Evolutionary conservation across 2,888 invertebrate genomes (phyloP), one percentile per base, ranked within the genome.

Genomic region (Helicoverpa assulta): DNA sequence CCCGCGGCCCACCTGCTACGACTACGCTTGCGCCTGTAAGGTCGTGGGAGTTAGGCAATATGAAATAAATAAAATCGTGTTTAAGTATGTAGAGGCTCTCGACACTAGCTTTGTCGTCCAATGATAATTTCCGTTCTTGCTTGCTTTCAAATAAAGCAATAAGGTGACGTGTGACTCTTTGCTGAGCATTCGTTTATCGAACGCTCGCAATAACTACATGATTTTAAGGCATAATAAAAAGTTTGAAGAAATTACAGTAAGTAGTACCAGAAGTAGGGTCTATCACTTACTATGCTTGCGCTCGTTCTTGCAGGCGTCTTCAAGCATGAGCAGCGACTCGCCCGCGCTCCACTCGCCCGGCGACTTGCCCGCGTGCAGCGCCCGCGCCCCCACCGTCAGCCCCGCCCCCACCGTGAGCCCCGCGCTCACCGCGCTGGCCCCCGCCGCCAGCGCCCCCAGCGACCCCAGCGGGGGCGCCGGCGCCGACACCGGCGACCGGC

Each of bases 321-420:
- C 95, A 1, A 95, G 86, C 95, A 95, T 95, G 64, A 95, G 94
- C 70, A 95, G 90, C 58, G 94, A 92, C 83, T 95, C 95, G 21
- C 94, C 94, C 18, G 93, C 95, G 85, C 94, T 95, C 95, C 95
- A 95, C 86, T 94, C 95, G 74, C 94, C 94, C 2, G 93, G 92
- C 62, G 95, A 94, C 88, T 96, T 96, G 85, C 94, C 94, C 1
- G 94, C 93, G 87, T 94, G 95, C 56, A 91, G 81, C 37, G 91
- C 89, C 47, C 92, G 86, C 33, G 89, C 76, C 1, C 76, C 82
- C 26, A 54, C 53, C 3, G 76, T 56, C 40, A 77, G 19, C 14
- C 63, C 74, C 50, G 70, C 79, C 51, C 74, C 69, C 33, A 70
- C 16, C 18, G 53, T 0, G 8, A 19, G 47, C n/a, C 40, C 33